Evolutionary conservation across 64 coral and sea anemone species (phyloP).

Genomic region (Platygyra sinensis): DNA sequence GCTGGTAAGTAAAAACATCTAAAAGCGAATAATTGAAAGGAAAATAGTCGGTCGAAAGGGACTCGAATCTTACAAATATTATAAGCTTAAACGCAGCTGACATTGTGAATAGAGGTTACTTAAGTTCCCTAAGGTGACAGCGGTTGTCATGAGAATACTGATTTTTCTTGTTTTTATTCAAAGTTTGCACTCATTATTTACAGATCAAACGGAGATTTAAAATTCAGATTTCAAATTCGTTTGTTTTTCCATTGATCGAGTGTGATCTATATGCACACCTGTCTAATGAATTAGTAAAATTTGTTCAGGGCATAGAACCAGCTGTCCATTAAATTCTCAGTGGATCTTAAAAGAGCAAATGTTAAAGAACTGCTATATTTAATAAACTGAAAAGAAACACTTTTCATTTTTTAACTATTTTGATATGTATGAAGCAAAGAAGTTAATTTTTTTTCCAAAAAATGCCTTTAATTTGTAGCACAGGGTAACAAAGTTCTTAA

Average conservation of each 20-base stretch:
- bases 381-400: background rate
- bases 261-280: background rate
- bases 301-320: background rate
- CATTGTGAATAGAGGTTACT: background rate
- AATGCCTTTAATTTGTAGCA: background rate
- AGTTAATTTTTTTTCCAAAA: background rate
- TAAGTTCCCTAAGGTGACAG: background rate
- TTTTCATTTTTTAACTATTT: background rate
- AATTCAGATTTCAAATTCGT: slow-evolving; percentile 17
- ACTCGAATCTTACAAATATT: background rate
- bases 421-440: background rate
- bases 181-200: slow-evolving; percentile 1
- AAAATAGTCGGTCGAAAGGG: background rate
- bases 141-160: background rate
- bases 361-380: background rate
- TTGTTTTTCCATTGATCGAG: background rate
- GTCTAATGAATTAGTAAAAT: background rate
- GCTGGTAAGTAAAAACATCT: slow-evolving; percentile 73
- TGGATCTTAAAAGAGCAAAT: background rate
- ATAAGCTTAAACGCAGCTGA: background rate
- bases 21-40: background rate
- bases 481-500: background rate
- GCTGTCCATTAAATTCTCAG: background rate
- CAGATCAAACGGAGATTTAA: slow-evolving; percentile 13
- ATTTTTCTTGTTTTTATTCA: slow-evolving; percentile 18